Evolutionary conservation across 2,888 invertebrate species (phyloP).

Genomic region (Lithophane socia): DNA sequence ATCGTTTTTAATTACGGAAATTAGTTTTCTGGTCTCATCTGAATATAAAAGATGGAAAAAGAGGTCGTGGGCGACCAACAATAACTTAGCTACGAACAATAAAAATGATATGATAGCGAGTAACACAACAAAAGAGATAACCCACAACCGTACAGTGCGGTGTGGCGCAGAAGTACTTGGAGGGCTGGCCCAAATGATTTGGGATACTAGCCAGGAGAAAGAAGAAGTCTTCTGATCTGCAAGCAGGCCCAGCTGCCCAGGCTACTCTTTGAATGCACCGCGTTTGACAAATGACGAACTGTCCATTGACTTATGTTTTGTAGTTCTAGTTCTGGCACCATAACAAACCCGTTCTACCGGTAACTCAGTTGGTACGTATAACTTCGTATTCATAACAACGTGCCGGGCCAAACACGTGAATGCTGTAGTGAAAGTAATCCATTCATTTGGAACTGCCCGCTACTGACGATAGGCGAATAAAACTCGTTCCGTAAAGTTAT

Average conservation of each 20-base stretch:
- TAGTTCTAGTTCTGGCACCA: background rate
- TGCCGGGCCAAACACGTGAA: conserved; percentile 41
- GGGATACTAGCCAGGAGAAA: too few species aligned
- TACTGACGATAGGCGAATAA: background rate
- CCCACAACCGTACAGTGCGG: too few species aligned
- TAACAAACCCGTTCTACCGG: conserved; percentile 37
- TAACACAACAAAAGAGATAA: too few species aligned
- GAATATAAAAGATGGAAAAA: too few species aligned
- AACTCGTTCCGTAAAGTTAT: conserved; percentile 4
- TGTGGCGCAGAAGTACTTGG: too few species aligned
- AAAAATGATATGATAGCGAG: too few species aligned
- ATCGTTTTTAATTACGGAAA: background rate
- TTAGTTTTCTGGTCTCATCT: background rate
- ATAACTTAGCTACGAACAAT: too few species aligned
- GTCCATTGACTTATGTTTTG: background rate
- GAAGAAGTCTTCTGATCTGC: too few species aligned
- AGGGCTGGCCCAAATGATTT: too few species aligned
- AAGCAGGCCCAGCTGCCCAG: background rate
- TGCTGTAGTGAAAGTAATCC: conserved; percentile 49
- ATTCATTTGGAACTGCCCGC: conserved; percentile 39
- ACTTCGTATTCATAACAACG: conserved; percentile 14
- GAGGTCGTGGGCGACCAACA: too few species aligned
- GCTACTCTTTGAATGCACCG: background rate
- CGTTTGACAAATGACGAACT: background rate
- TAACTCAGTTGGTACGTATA: background rate